Evolutionary conservation across 1,140 invertebrate species (phyloP).

Genomic region (Rhizoglyphus robini): DNA sequence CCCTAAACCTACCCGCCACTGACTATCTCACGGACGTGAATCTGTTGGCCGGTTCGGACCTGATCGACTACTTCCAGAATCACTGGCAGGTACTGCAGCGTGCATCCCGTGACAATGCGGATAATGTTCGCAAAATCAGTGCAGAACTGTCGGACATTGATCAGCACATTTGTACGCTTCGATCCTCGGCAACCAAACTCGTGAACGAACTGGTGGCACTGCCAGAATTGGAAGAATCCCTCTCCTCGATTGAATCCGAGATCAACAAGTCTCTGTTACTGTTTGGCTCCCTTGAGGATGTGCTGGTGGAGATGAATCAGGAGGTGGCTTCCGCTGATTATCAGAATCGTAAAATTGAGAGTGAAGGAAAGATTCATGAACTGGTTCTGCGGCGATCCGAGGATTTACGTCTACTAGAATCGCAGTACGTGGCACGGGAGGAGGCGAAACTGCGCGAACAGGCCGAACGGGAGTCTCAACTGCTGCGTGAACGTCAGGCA

Average conservation of each 20-base stretch:
- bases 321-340: neutral
- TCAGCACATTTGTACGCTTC: neutral
- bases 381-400: neutral
- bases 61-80: slow-evolving; percentile 47
- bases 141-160: slow-evolving; percentile 18
- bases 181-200: neutral
- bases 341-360: neutral
- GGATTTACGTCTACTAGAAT: neutral
- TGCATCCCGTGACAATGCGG: slow-evolving; percentile 46
- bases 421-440: neutral
- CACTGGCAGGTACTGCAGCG: slow-evolving; percentile 50
- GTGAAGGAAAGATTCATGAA: neutral
- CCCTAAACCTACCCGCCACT: neutral
- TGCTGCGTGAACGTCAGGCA: slow-evolving; percentile 47
- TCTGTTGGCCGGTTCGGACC: slow-evolving; percentile 28
- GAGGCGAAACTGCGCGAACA: slow-evolving; percentile 40
- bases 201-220: neutral
- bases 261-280: neutral
- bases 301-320: neutral
- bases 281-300: neutral
- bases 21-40: slow-evolving; percentile 8
- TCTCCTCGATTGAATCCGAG: neutral
- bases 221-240: slow-evolving; percentile 4
- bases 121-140: slow-evolving; percentile 32
- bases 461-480: slow-evolving; percentile 42